Conservation (phyloP, 2,113 vertebrate species). For the Brachypodius melanocephalos region DNA sequence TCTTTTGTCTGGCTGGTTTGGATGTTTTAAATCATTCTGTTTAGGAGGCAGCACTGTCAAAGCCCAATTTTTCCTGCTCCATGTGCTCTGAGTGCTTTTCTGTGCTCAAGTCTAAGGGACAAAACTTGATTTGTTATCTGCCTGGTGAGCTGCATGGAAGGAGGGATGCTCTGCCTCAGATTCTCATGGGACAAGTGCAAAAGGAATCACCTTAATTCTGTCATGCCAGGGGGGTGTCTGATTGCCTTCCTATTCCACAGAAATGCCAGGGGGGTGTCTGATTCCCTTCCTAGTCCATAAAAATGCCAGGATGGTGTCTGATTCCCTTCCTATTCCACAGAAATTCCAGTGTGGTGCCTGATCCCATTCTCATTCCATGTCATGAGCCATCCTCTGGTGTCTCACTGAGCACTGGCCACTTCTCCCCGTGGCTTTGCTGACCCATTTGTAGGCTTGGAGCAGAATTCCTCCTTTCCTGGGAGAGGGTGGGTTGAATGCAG, state of each 20-base stretch:
- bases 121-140: background rate
- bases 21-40: background rate
- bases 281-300: fast-evolving
- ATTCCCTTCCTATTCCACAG: fast-evolving
- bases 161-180: background rate
- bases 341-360: fast-evolving
- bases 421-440: fast-evolving
- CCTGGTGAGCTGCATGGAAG: background rate
- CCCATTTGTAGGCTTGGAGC: background rate
- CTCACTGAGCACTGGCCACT: background rate
- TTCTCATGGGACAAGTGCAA: background rate
- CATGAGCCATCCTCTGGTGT: background rate
- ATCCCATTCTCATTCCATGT: background rate
- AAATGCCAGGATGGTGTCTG: fast-evolving
- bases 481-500: background rate
- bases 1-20: background rate
- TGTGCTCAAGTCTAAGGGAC: background rate
- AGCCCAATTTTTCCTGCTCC: background rate
- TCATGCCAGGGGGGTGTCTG: background rate
- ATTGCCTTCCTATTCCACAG: background rate
- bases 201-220: background rate
- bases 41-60: background rate
- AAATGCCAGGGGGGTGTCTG: background rate
- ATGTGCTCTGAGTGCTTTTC: background rate
- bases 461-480: background rate